Evolutionary conservation across 1,140 invertebrate genomes (phyloP), one percentile per base, ranked within the genome.

Genomic region (Drosophila pseudoobscura): DNA sequence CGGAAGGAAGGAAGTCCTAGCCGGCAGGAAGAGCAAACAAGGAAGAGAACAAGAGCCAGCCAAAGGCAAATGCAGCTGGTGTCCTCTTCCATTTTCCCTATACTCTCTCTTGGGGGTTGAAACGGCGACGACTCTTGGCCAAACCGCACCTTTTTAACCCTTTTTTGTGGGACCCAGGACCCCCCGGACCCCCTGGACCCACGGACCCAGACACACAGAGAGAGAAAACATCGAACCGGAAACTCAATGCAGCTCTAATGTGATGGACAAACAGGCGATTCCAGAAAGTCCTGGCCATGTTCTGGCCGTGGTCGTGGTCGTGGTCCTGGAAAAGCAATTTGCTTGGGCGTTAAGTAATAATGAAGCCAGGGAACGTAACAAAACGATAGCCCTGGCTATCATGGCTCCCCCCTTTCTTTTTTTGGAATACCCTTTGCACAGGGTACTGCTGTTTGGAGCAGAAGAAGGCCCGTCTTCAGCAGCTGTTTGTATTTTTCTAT

Each of bases 71-170:
- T 87, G 82, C 82, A 87, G 82, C 82, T 88, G 83, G 84, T 84
- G 84, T 79, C 20, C 20, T 20, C 20, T 20, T 20, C 79, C 78
- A 65, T 70, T 71, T 65, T 52, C 41, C 56, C 56, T 61, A 69
- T 53, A 63, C 66, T 61, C 74, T 61, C 74, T 80, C 77, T 72
- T 63, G 80, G 49, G 69, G 61, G 43, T 50, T 49, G 61, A 54
- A 55, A 63, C 76, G 63, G 80, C 78, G 73, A 3, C 35, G 35
- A 69, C 76, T 53, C 59, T 69, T 57, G 58, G 83, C 83, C 75
- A 79, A 88, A 88, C 83, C 83, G 83, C 83, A 88, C 83, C 83
- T 88, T 88, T 70, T 88, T 88, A 88, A 88, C 83, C 83, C 83
- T 88, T 87, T 79, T 82, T 73, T 80, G 71, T 85, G 74, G 72